Conservation (phyloP, 2,888 invertebrate species). For the Spilosoma lubricipeda region DNA sequence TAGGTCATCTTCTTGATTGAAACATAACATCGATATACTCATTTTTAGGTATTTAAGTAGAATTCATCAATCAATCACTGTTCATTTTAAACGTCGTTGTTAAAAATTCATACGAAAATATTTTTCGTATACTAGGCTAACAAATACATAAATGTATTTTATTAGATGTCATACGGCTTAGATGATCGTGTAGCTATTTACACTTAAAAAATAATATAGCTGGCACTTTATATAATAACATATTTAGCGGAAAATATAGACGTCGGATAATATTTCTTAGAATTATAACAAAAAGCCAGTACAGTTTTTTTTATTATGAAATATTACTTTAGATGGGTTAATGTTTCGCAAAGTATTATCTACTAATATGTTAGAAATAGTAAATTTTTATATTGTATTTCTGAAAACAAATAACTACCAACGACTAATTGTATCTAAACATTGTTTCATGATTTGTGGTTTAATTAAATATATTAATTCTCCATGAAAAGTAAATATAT, state of each 20-base stretch:
- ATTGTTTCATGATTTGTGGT: slow-evolving; percentile 33
- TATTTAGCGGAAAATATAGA: slow-evolving; percentile 71
- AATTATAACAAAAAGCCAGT: slow-evolving; percentile 35
- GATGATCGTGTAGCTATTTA: slow-evolving; percentile 70
- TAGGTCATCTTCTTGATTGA: not conserved
- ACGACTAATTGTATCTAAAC: slow-evolving; percentile 18
- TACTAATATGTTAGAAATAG: slow-evolving; percentile 34
- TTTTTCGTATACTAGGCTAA: slow-evolving; percentile 14
- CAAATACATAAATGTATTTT: slow-evolving; percentile 30
- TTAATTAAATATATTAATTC: slow-evolving; percentile 44
- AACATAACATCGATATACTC: not conserved
- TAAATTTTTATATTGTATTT: slow-evolving; percentile 3
- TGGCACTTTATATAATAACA: slow-evolving; percentile 74
- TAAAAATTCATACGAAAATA: slow-evolving; percentile 26
- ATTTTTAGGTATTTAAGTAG: not conserved
- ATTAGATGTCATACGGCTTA: slow-evolving; percentile 65
- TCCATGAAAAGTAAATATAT: slow-evolving; percentile 40
- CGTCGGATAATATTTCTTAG: slow-evolving; percentile 63
- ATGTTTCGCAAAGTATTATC: slow-evolving; percentile 10
- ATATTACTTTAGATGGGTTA: slow-evolving; percentile 17
- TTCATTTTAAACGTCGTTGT: slow-evolving; percentile 15
- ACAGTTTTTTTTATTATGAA: slow-evolving; percentile 23
- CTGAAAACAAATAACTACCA: not conserved
- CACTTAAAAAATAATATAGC: slow-evolving; percentile 74
- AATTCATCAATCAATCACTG: slow-evolving; percentile 19